Evolutionary conservation across 2,888 invertebrate genomes (phyloP), one percentile per base, ranked within the genome.

Genomic region (Diploptera punctata): DNA sequence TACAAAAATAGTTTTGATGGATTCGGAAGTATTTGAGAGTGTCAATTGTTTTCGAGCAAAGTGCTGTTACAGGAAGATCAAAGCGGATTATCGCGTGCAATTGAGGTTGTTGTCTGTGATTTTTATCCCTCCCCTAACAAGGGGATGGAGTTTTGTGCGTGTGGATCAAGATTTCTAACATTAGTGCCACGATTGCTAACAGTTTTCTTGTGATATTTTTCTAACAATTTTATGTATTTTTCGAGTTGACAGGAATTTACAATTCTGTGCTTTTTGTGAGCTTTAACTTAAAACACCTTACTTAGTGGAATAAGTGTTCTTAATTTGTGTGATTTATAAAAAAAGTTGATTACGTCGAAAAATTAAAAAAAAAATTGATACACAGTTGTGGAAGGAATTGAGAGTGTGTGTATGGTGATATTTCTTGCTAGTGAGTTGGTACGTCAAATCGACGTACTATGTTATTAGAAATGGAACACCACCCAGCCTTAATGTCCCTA

Each of bases 401-500:
- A 24, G 57, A 9, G n/a, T 31, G 60, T 38, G 4, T 31, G 44
- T n/a, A n/a, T n/a, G n/a, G n/a, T n/a, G n/a, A n/a, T n/a, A n/a
- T n/a, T n/a, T n/a, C n/a, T n/a, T n/a, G n/a, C n/a, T 33, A 7
- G 33, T 33, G 33, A 33, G 5, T 33, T 5, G 5, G 33, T 21
- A 18, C 38, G 38, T 44, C 43, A 54, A 44, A 43, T 44, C 4
- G 29, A 21, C 54, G 52, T 68, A 73, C 68, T 74, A 91, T 91
- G 91, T 89, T 91, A 90, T 90, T 91, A 86, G 90, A 91, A 85
- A 94, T 94, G 94, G 94, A 94, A 87, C 78, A 79, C 74, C 77
- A 77, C 49, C 77, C 79, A 24, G 90, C 92, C 87, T 89, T 94
- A 86, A 91, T 93, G 87, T 93, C 93, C 84, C 89, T 94, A 81